phyloP scores from a whole-genome alignment of 1,140 invertebrate genomes.

The Tetranychus cinnabarinus region DNA sequence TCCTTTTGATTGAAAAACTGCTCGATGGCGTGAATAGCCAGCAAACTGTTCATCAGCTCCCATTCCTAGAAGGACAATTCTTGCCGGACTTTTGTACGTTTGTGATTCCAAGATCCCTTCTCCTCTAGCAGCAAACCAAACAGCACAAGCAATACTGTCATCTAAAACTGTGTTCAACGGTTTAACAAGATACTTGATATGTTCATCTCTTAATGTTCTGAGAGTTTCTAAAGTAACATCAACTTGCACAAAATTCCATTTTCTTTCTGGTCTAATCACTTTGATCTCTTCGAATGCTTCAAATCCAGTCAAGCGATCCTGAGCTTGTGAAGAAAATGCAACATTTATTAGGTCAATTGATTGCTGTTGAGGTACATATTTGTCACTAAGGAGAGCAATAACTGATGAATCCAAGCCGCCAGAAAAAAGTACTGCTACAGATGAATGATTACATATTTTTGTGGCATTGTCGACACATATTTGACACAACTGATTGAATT shows the following conservation, averaged over 20 bases:
- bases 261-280: slow-evolving; percentile 37
- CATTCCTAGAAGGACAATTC: slow-evolving; percentile 1
- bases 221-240: slow-evolving; percentile 49
- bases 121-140: slow-evolving; percentile 80
- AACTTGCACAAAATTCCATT: slow-evolving; percentile 47
- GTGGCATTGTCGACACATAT: neutral
- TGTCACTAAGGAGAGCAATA: slow-evolving; percentile 50
- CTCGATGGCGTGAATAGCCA: slow-evolving; percentile 70
- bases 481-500: neutral
- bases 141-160: slow-evolving; percentile 69
- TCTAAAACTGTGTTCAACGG: slow-evolving; percentile 70
- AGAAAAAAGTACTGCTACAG: slow-evolving; percentile 69
- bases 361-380: slow-evolving; percentile 36
- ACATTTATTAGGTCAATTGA: slow-evolving; percentile 88
- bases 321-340: slow-evolving; percentile 59
- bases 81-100: neutral
- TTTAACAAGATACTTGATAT: slow-evolving; percentile 49
- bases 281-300: slow-evolving; percentile 45
- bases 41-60: slow-evolving; percentile 67
- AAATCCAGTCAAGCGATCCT: slow-evolving; percentile 52
- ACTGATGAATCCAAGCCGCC: slow-evolving; percentile 84
- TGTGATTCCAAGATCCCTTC: slow-evolving; percentile 22
- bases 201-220: slow-evolving; percentile 24
- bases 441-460: slow-evolving; percentile 31
- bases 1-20: slow-evolving; percentile 35